Percentiles rank a stretch among this genome's conserved stretches.
Conservation (phyloP, 2,797 vertebrate species). For the Cercopithecus diana region DNA sequence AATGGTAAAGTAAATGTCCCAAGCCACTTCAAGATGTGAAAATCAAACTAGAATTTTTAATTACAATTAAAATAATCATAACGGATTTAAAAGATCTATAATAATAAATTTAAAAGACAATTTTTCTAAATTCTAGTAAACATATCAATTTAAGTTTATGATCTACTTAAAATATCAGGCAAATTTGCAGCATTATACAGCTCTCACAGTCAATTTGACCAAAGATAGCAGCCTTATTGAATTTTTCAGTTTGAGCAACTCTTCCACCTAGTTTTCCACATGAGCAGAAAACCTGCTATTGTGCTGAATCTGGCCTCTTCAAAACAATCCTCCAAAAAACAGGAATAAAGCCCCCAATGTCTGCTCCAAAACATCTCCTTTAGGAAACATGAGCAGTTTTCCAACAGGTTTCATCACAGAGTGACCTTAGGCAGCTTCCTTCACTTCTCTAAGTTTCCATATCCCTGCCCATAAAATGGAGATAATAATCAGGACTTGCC, state of each 20-base stretch:
- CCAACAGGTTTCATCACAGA: not conserved
- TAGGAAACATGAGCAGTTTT: not conserved
- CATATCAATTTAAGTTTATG: not conserved
- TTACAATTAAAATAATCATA: conserved; percentile 10
- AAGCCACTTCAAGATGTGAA: conserved; percentile 16
- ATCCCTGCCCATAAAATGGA: not conserved
- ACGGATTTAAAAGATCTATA: not conserved
- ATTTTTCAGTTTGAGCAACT: conserved; percentile 11
- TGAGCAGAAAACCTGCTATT: not conserved
- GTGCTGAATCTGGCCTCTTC: not conserved
- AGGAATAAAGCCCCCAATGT: not conserved
- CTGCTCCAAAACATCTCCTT: not conserved
- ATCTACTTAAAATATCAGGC: conserved; percentile 32
- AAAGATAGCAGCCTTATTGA: not conserved
- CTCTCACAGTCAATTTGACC: not conserved
- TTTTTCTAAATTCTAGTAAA: not conserved
- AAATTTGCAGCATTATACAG: not conserved
- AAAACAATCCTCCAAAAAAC: not conserved
- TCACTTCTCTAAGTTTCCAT: not conserved
- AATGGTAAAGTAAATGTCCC: not conserved
- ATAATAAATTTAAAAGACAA: not conserved
- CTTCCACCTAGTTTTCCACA: not conserved
- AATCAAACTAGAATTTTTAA: conserved; percentile 27
- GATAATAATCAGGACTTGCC: not conserved
- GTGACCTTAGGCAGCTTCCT: not conserved